Base-by-base conservation (phyloP, 2,113 vertebrate genomes). In the Megalops atlanticus region DNA sequence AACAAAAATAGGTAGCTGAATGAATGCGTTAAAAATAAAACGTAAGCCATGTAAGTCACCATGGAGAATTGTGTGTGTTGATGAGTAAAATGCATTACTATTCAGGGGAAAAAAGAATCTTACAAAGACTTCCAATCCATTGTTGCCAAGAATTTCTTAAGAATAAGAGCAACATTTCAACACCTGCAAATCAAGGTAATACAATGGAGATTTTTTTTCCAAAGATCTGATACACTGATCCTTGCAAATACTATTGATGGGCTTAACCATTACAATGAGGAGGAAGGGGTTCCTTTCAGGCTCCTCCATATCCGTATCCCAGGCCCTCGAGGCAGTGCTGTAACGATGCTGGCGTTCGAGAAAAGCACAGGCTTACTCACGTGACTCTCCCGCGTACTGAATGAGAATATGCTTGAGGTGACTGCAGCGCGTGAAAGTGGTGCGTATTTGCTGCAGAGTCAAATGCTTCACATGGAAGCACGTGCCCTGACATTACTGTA, bases 391-490 rank as follows among this genome's bases (percentile, higher is more conserved):
- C 4, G 58, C 58, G 38, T 24, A 43, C 72, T 40, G 40, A 74
- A 74, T 40, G 36, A 74, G 24, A 43, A 72, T 72, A n/a, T n/a
- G n/a, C n/a, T n/a, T n/a, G n/a, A 64, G 58, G 58, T 64, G 24
- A 64, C 58, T 64, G 58, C 58, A 64, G 58, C 58, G n/a, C 12
- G 24, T 64, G 58, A 64, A n/a, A n/a, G n/a, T 27, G 49, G 58
- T 64, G 58, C n/a, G n/a, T 24, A 64, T 64, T 64, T 64, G 58
- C 58, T 64, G 58, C 58, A 64, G 18, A 58, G n/a, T 64, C 58
- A 24, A 64, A 31, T 64, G n/a, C 31, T n/a, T 64, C 24, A 64
- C 6, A 11, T n/a, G 2, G 58, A 64, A 64, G 58, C n/a, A 64
- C 24, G 58, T 64, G 58, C n/a, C 52, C 6, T 64, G 58, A 27